phyloP scores from a whole-genome alignment of 2,888 invertebrate species.

The Nemotelus nigrinus region DNA sequence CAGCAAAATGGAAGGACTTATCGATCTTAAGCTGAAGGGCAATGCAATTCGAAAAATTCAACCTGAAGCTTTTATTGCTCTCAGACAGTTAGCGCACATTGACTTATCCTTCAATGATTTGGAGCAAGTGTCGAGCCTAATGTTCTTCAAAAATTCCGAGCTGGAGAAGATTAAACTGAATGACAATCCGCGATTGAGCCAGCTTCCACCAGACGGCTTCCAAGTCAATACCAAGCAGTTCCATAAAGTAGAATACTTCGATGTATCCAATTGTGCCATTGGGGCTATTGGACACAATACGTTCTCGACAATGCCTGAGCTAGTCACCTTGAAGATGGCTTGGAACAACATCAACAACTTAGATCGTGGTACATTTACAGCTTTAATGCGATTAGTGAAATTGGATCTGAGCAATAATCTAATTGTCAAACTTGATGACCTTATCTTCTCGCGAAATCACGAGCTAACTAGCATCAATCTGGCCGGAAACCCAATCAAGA shows the following conservation, averaged over 20 bases:
- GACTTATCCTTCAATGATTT: conserved; percentile 80
- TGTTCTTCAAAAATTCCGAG: conserved; percentile 76
- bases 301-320: conserved; percentile 76
- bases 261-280: conserved; percentile 79
- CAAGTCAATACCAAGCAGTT: conserved; percentile 70
- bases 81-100: conserved; percentile 74
- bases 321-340: conserved; percentile 74
- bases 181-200: conserved; percentile 74
- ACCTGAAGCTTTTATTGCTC: conserved; percentile 73
- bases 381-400: conserved; percentile 71
- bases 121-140: conserved; percentile 72
- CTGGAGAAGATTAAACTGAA: conserved; percentile 77
- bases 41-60: conserved; percentile 77
- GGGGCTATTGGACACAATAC: conserved; percentile 71
- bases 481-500: conserved; percentile 76
- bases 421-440: conserved; percentile 70
- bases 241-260: conserved; percentile 75
- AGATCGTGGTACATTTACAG: conserved; percentile 68
- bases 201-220: conserved; percentile 75
- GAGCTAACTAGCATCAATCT: conserved; percentile 73
- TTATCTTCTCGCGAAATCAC: conserved; percentile 74
- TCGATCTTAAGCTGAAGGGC: conserved; percentile 74
- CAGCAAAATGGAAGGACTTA: conserved; percentile 71
- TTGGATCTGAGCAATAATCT: conserved; percentile 79
- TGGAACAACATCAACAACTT: conserved; percentile 72